Evolutionary conservation across 2,888 invertebrate species (phyloP).

Genomic region (Julus scanicus): DNA sequence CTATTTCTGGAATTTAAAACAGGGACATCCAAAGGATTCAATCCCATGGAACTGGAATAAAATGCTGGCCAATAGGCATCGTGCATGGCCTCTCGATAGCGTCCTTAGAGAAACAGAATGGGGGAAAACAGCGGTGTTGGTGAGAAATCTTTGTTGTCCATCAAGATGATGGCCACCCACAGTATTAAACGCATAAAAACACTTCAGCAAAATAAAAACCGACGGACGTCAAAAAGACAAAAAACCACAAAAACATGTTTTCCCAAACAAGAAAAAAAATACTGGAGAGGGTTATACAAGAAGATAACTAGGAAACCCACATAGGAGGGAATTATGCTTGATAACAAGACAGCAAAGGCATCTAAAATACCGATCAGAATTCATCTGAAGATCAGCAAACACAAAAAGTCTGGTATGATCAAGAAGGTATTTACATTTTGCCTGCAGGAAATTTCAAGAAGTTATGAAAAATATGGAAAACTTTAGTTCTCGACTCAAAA

Average conservation of each 20-base stretch:
- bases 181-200: conserved; percentile 4
- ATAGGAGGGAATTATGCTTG: neutral
- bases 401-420: neutral
- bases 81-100: neutral
- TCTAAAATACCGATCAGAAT: neutral
- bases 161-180: conserved; percentile 33
- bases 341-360: neutral
- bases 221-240: neutral
- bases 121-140: neutral
- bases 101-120: neutral
- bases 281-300: neutral
- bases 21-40: neutral
- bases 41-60: neutral
- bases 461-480: neutral
- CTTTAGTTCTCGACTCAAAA: too few species aligned
- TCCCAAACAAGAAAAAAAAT: neutral
- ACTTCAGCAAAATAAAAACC: conserved; percentile 33
- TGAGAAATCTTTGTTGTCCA: conserved; percentile 33
- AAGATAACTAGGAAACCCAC: neutral
- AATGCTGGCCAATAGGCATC: neutral
- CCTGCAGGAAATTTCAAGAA: neutral
- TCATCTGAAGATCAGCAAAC: neutral
- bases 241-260: neutral
- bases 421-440: neutral
- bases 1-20: neutral